These are phyloP conservation scores for Dascyllus trimaculatus DNA, from an alignment of 2,113 vertebrate genomes.

Conservation along the genomic window DNA sequence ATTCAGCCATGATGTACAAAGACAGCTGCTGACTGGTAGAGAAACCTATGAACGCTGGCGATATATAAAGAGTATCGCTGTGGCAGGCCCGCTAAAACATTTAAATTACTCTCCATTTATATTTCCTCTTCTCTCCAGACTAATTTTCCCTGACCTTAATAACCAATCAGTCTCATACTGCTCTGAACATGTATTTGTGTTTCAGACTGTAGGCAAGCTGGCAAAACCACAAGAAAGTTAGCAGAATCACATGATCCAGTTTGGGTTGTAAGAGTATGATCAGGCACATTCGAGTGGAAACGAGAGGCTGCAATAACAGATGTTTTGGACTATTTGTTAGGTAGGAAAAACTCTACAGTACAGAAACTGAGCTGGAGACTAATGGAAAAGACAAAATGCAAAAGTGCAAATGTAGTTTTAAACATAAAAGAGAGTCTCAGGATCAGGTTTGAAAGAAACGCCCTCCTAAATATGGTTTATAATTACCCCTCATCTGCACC, in stretches of 20 bases:
- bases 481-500: constrained; percentile 64
- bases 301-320: not conserved
- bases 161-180: constrained; percentile 5
- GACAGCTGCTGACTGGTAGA: too few relatives aligned
- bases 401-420: not conserved
- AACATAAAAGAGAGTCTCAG: not conserved
- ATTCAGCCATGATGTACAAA: too few relatives aligned
- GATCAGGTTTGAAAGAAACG: constrained; percentile 49
- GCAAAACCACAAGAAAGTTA: constrained; percentile 21
- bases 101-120: not conserved
- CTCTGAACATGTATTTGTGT: constrained; percentile 13
- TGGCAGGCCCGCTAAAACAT: too few relatives aligned
- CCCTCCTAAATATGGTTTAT: constrained; percentile 65
- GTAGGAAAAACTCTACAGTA: not conserved
- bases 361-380: not conserved
- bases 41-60: too few relatives aligned
- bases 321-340: not conserved
- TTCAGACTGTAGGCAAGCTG: constrained; percentile 7
- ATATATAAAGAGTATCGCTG: too few relatives aligned
- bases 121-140: not conserved
- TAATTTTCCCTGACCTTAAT: too few relatives aligned
- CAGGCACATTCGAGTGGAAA: constrained; percentile 32
- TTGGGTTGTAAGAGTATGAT: constrained; percentile 7
- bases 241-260: constrained; percentile 36
- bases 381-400: not conserved